Percentiles rank a stretch among this genome's conserved stretches.
Evolutionary conservation across 2,888 invertebrate genomes (phyloP).

Genomic region (Ormia ochracea): DNA sequence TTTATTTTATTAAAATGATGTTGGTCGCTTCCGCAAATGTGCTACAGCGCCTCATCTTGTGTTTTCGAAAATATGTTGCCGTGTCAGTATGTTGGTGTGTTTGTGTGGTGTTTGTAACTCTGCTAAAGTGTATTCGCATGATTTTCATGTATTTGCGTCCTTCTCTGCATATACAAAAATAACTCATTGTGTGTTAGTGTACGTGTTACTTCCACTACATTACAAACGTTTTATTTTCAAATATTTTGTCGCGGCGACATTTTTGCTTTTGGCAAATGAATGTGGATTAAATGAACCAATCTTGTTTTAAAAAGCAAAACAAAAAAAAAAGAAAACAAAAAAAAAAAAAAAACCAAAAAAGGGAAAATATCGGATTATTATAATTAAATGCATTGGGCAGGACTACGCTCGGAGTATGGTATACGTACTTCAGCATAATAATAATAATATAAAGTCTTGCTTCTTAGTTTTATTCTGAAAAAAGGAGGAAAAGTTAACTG

Average conservation of each 20-base stretch:
- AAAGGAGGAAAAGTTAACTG: neutral
- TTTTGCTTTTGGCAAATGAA: constrained; percentile 65
- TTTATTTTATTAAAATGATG: constrained; percentile 41
- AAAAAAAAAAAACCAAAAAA: no score
- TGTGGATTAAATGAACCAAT: constrained; percentile 60
- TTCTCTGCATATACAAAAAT: neutral
- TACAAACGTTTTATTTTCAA: constrained; percentile 70
- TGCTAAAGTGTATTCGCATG: neutral
- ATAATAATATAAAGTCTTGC: neutral
- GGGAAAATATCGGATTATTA: no score
- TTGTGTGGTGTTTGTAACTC: neutral
- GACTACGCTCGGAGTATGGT: neutral
- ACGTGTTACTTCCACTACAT: constrained; percentile 69
- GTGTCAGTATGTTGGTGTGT: no score
- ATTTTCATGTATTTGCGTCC: constrained; percentile 1
- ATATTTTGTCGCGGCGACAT: constrained; percentile 63
- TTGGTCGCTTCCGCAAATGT: constrained; percentile 10
- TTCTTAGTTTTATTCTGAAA: neutral
- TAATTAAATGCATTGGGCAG: constrained; percentile 30
- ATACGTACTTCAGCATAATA: neutral
- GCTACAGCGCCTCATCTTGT: neutral
- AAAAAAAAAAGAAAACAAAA: no score
- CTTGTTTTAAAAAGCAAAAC: constrained; percentile 29
- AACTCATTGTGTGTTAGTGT: neutral
- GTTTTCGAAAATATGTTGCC: constrained; percentile 16